Evolutionary conservation across 1,140 invertebrate genomes (phyloP).

Genomic region (Drosophila hydei): DNA sequence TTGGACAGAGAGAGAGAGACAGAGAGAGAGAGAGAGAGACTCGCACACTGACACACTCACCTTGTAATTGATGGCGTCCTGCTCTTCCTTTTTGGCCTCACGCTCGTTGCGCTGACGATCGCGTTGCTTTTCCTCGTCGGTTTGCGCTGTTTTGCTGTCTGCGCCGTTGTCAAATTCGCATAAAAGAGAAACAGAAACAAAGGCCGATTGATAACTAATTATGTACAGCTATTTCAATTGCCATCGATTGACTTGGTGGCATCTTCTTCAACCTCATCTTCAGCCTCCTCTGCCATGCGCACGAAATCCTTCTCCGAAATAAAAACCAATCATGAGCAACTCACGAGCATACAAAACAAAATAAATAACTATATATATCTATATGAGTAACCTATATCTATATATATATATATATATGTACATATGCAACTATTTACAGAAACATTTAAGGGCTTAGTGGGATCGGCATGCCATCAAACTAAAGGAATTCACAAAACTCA

Average conservation of each 20-base stretch:
- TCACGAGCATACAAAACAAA: constrained; percentile 8
- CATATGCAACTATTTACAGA: not conserved
- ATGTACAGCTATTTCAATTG: constrained; percentile 15
- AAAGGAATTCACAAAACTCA: not conserved
- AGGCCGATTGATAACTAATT: constrained; percentile 11
- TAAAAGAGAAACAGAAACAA: constrained; percentile 28
- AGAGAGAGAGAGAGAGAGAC: constrained; percentile 15
- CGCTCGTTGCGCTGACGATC: constrained; percentile 83
- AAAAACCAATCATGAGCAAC: constrained; percentile 13
- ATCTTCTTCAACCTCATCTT: not conserved
- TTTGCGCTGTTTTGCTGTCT: constrained; percentile 84
- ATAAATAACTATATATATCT: not conserved
- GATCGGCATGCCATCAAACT: constrained; percentile 2
- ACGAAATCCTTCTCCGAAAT: constrained; percentile 6
- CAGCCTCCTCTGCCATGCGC: constrained; percentile 21
- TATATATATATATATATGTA: not conserved
- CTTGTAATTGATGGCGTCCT: constrained; percentile 84
- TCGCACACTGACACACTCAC: constrained; percentile 69
- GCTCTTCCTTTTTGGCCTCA: constrained; percentile 83
- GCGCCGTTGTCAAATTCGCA: not conserved
- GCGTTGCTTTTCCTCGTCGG: constrained; percentile 84
- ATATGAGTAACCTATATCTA: not conserved
- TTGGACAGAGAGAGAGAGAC: constrained; percentile 33
- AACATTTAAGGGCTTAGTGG: constrained; percentile 1
- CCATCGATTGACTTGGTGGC: not conserved